Evolutionary conservation across 2,113 vertebrate species (phyloP).

Genomic region (Accipiter cooperii): DNA sequence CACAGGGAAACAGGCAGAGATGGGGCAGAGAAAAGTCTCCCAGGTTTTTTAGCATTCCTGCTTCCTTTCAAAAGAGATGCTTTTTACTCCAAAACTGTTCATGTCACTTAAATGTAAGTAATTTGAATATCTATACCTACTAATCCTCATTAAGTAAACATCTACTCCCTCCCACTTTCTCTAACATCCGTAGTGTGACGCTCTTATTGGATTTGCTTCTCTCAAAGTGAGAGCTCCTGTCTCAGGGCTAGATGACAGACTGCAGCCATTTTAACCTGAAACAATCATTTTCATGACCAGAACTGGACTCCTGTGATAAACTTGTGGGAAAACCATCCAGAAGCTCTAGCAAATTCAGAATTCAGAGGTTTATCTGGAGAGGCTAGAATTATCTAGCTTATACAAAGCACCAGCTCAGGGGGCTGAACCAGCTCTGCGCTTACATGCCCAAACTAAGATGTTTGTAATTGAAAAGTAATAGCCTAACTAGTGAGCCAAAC

Average conservation of each 20-base stretch:
- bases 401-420: background rate
- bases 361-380: background rate
- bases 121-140: background rate
- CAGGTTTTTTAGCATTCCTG: background rate
- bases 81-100: background rate
- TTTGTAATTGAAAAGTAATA: background rate
- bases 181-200: background rate
- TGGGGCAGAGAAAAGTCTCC: background rate
- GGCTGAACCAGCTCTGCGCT: background rate
- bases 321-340: background rate
- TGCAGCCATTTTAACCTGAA: background rate
- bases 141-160: background rate
- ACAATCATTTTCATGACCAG: background rate
- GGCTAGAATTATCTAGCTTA: background rate
- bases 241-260: background rate
- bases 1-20: background rate
- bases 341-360: background rate
- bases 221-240: background rate
- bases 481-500: background rate
- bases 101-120: background rate
- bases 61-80: background rate
- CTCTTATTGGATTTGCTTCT: background rate
- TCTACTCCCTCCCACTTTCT: background rate
- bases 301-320: background rate
- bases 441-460: background rate